Base-by-base conservation (phyloP, 2,113 vertebrate species). In the Ciconia stormi region DNA sequence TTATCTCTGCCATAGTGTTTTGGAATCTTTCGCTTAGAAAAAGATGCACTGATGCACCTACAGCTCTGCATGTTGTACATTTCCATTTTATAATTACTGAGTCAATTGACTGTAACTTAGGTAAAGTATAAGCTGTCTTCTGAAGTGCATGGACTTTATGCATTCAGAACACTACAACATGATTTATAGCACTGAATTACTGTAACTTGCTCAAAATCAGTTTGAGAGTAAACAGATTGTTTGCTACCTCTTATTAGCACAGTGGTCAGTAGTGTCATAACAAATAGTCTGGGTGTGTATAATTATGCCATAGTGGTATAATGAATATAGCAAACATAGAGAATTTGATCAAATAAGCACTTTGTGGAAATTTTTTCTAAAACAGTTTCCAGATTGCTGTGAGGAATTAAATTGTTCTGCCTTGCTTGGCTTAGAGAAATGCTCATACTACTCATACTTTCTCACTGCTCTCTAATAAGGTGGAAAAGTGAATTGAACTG, bases 231-330 rank as follows among this genome's bases (percentile, higher is more conserved):
- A 96, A 80, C 50, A 77, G 78, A 84, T 96, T 96, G 26, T 85
- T 96, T 96, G 62, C 73, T 93, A 38, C 42, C 14, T 81, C 42
- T 81, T 87, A 81, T 87, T 96, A 86, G 46, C 74, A 83, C 76
- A 58, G 69, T 95, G 95, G 95, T 93, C 96, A 97, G 71, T 66
- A 88, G 34, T 82, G 65, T 94, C 67, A 71, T 40, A 96, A 78
- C 52, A 92, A 95, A 96, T 58, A 88, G 69, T 73, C 89, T 69
- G 65, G 23, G 27, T 91, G 34, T 84, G 46, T 90, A 46, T 94
- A 82, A 91, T 93, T 89, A 73, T 82, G 62, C 30, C 49, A 47
- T 38, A 95, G 76, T 78, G 59, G 44, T 47, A 72, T 87, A 90
- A 92, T 20, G 34, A 94, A 80, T 49, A 47, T 15, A 81, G 46